Evolutionary conservation across 2,888 invertebrate species (phyloP).

Genomic region (Cephus runcator): DNA sequence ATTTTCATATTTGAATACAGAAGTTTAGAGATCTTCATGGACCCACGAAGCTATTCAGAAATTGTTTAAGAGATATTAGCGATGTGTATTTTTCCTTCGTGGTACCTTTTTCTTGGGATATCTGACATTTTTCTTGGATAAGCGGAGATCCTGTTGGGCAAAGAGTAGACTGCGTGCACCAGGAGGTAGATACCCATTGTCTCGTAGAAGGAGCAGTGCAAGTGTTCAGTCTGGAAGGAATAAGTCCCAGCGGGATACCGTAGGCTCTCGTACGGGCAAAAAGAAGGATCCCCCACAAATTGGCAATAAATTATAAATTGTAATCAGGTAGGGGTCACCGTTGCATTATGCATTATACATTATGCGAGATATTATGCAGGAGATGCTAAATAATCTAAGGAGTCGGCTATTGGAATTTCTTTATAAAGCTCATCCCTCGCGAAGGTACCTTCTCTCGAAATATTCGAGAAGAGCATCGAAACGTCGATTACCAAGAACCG

Average conservation of each 20-base stretch:
- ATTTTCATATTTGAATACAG: neutral
- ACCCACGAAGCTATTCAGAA: neutral
- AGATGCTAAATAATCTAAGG: neutral
- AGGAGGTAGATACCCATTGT: neutral
- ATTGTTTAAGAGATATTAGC: neutral
- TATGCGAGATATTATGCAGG: neutral
- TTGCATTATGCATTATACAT: conserved; percentile 45
- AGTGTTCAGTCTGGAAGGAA: conserved; percentile 8
- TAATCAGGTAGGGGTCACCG: conserved; percentile 42
- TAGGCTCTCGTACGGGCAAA: conserved; percentile 1
- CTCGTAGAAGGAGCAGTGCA: conserved; percentile 6
- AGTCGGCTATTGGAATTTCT: neutral
- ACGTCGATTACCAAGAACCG: neutral
- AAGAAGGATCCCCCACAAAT: conserved; percentile 36
- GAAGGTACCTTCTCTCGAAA: neutral
- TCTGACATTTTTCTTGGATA: neutral
- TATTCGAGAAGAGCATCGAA: neutral
- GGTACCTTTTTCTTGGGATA: neutral
- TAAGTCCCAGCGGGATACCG: conserved; percentile 9
- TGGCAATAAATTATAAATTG: conserved; percentile 50
- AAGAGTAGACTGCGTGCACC: neutral
- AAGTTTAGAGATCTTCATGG: neutral
- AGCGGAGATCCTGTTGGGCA: neutral
- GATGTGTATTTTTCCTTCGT: neutral
- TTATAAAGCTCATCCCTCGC: neutral